phyloP scores from a whole-genome alignment of 2,113 vertebrate genomes.

The Callionymus lyra region DNA sequence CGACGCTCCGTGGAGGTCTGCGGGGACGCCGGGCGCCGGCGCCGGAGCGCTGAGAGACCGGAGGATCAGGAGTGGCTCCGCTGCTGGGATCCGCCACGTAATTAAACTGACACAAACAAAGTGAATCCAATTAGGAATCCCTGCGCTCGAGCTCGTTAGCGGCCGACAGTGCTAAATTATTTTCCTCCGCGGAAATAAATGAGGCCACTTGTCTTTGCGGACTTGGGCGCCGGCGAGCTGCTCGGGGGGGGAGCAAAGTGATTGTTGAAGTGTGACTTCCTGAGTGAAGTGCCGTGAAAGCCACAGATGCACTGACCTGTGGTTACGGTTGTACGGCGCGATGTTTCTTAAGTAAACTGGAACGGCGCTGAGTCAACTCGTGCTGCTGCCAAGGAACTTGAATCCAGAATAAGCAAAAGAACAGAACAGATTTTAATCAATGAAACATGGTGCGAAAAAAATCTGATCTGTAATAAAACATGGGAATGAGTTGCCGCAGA shows the following conservation, averaged over 20 bases:
- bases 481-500: too few species aligned
- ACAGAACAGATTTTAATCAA: too few species aligned
- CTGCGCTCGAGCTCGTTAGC: constrained; percentile 76
- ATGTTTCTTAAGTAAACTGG: background rate
- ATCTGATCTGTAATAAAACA: too few species aligned
- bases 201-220: constrained; percentile 77
- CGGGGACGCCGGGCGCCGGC: constrained; percentile 35
- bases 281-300: constrained; percentile 17
- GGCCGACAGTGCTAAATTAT: constrained; percentile 78
- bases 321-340: constrained; percentile 20
- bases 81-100: constrained; percentile 73
- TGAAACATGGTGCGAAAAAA: too few species aligned
- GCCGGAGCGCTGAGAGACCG: constrained; percentile 57
- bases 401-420: too few species aligned
- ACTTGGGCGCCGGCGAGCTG: constrained; percentile 56
- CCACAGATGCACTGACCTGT: constrained; percentile 20
- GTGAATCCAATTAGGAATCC: constrained; percentile 87
- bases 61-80: constrained; percentile 65
- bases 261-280: constrained; percentile 58
- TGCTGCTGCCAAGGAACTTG: too few species aligned
- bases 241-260: constrained; percentile 50
- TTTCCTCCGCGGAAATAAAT: constrained; percentile 79
- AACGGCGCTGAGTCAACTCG: too few species aligned
- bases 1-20: constrained; percentile 35
- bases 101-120: constrained; percentile 91